Base-by-base conservation (phyloP, 2,113 vertebrate genomes). In the Montifringilla adamsi region DNA sequence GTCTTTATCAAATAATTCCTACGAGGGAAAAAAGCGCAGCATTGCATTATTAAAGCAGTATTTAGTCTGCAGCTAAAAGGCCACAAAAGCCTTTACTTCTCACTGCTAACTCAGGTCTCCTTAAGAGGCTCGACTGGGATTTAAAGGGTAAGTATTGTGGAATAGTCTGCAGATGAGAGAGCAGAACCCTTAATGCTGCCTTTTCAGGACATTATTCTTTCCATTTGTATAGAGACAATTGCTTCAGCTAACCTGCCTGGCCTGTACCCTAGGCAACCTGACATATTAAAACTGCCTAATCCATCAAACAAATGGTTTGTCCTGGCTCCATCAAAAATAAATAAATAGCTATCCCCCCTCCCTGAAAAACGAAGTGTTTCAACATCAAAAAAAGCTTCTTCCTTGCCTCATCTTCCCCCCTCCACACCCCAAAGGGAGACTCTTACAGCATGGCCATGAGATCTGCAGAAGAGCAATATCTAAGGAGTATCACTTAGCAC, bases 271-370 rank as follows among this genome's bases (percentile, higher is more conserved):
- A 91, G 95, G 95, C 92, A 97, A 96, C 95, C 90, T 96, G 94
- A 95, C 77, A 93, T 96, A 97, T 97, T 96, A 97, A 96, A 96
- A 96, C 76, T 68, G 74, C 89, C 95, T 96, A 96, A 95, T 96
- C 94, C 88, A 94, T 97, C 95, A 97, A 96, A 94, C 68, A 96
- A 96, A 97, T 94, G 86, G 79, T 90, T 93, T 90, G 76, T 66
- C 53, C 41, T 49, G 60, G 80, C 69, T 90, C 86, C 69, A 90
- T 95, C 68, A 78, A 82, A 94, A 84, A 70, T 90, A 96, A 96
- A 95, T 92, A 96, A 96, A 93, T 95, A 91, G 84, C 79, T 94
- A 23, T 67, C 16, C 59, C 90, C 63, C 68, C 64, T 75, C 76
- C 79, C 83, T 70, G 76, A 69, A 93, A 94, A 91, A 92, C 13